Evolutionary conservation across 2,888 invertebrate species (phyloP), one percentile per base, ranked within the genome.

Genomic region (Brachyopa scutellaris): DNA sequence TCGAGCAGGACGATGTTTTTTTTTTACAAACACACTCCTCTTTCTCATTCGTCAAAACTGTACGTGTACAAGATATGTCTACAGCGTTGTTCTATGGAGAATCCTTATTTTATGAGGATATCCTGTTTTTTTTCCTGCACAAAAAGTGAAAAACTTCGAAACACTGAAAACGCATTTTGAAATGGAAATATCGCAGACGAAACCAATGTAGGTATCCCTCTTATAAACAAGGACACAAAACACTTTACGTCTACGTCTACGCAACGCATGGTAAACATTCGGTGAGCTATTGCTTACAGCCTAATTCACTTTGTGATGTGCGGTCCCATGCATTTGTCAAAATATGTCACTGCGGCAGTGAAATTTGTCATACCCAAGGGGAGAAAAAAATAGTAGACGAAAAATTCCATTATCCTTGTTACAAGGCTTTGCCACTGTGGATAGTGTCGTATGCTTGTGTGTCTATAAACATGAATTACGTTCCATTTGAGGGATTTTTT

Each of bases 261-360:
- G 13, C 36, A 26, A 9, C 26, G n/a, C n/a, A n/a, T n/a, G n/a
- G n/a, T n/a, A n/a, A n/a, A 7, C 6, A 11, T 3, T 8, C 40
- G 19, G 17, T 45, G 31, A 26, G 49, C 23, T 15, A 64, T 67
- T 36, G 31, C 23, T 21, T 33, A 9, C 21, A 45, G 21, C 55
- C 55, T 67, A 64, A 64, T 64, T 64, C 64, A 64, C 33, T 55
- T 55, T 67, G 45, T 33, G n/a, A 55, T n/a, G n/a, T 67, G n/a
- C 45, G 45, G 45, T 33, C 8, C 2, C 29, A 2, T 33, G 55
- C 67, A 55, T 64, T 64, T 49, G 64, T 64, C 64, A 64, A 64
- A 64, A 64, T 49, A 47, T 64, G 49, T 64, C 61, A 45, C 61
- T 45, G 13, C 45, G 42, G 13, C 15, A 26, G 23, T 17, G 33